Base-by-base conservation (phyloP, 2,888 invertebrate genomes). In the Clostera curtula region DNA sequence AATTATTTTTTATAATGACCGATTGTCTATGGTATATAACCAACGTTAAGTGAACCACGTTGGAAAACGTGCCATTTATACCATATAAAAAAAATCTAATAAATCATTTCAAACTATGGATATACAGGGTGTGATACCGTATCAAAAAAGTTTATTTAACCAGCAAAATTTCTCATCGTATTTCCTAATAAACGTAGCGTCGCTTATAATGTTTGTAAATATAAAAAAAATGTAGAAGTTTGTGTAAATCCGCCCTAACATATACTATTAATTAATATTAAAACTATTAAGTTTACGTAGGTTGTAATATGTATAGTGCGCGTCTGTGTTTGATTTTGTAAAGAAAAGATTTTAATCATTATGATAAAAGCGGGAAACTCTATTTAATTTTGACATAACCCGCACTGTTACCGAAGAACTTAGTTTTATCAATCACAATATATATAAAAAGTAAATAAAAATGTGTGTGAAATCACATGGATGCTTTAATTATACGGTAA, bases 401-500 rank as follows among this genome's bases (percentile, higher is more conserved):
- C 31, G 42, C 41, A 33, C 51, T 50, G 48, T 56, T 61, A 56
- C 51, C 43, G 31, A 40, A 32, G 18, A 31, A 33, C 33, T 50
- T 46, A 49, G 40, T 44, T 51, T 45, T 43, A 50, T 50, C 49
- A 47, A n/a, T n/a, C n/a, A n/a, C n/a, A 31, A 38, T 31, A 29
- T 44, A 47, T 43, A 40, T 38, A 37, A 40, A 45, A 42, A 55
- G 37, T 41, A 36, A 40, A 40, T 49, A 44, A 56, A 53, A 60
- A 60, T 60, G 59, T 68, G 70, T 73, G 62, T 50, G 46, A 35
- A 40, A 61, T 58, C 69, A 77, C 70, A 69, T 61, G 64, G 56
- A 77, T 73, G 82, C 82, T 83, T 83, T 83, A 83, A 83, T 70
- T 82, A 83, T 61, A 70, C 49, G 66, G 41, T 80, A 82, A 82